Evolutionary conservation across 2,888 invertebrate species (phyloP).

Genomic region (Vesta saturnalis): DNA sequence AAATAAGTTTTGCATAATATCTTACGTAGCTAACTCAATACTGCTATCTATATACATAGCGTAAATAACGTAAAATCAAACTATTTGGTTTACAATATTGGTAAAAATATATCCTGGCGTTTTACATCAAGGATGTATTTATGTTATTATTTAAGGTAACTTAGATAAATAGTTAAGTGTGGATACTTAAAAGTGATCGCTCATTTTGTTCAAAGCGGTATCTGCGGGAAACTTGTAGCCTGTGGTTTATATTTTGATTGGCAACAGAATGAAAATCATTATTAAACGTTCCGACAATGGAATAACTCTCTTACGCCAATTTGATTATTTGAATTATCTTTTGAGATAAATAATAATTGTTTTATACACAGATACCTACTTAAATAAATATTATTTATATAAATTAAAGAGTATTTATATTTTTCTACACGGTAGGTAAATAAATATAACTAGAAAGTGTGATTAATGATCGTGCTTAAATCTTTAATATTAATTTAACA

Average conservation of each 20-base stretch:
- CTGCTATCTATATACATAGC: no score
- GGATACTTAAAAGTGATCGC: conserved; percentile 18
- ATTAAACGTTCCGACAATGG: conserved; percentile 13
- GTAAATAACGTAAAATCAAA: no score
- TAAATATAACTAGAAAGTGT: conserved; percentile 33
- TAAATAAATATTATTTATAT: not conserved
- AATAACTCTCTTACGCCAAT: conserved; percentile 2
- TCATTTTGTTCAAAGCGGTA: conserved; percentile 24
- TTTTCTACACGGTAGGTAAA: not conserved
- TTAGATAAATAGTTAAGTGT: conserved; percentile 14
- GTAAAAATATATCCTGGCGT: not conserved
- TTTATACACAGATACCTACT: no score
- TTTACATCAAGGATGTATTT: not conserved
- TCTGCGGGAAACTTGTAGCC: conserved; percentile 17
- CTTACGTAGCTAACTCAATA: no score
- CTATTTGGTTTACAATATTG: no score
- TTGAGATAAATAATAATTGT: not conserved
- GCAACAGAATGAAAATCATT: conserved; percentile 4
- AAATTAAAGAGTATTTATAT: not conserved
- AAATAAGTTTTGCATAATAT: no score
- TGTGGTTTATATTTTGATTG: conserved; percentile 12
- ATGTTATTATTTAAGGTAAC: not conserved
- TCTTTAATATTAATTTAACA: conserved; percentile 42
- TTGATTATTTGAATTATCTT: not conserved
- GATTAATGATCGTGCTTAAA: conserved; percentile 46